Base-by-base conservation (phyloP, 2,888 invertebrate species). In the Lydus trimaculatus region DNA sequence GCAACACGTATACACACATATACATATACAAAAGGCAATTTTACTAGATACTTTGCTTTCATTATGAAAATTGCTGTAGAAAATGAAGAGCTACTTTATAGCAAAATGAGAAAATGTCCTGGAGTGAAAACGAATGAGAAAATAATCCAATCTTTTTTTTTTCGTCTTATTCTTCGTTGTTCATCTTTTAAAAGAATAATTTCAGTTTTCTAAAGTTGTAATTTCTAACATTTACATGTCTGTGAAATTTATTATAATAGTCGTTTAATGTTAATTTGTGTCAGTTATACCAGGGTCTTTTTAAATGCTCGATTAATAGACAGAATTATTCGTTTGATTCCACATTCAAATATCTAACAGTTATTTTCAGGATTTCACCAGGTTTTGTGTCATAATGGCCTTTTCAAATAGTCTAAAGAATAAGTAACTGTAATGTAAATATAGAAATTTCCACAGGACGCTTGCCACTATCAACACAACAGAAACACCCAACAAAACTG, bases 391-490 rank as follows among this genome's bases (percentile, higher is more conserved):
- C 66, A n/a, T n/a, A 70, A 70, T 70, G 66, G 64, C 61, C 70
- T 58, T 64, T 64, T 43, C 62, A 61, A 56, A 59, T 15, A 36
- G 58, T 25, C 39, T 58, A 65, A 70, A 70, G 64, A 15, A 15
- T 70, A 66, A 64, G 36, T 28, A 64, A 70, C 66, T 58, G 65
- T 69, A 73, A 75, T 76, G 76, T 76, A 78, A 76, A 78, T 75
- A 78, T 74, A 73, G 73, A 75, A 78, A 73, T 72, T 75, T 76
- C 76, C 73, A 75, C 75, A 76, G 76, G 76, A 76, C 75, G 76
- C 75, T 76, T 74, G 72, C 8, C 20, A 48, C 11, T 48, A 1
- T 20, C 43, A 43, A 17, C 8, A 33, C 36, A 15, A 15, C 20
- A 48, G 6, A 13, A 39, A n/a, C n/a, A 15, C 43, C 17, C n/a